Conservation (phyloP, 37 sponge, comb jelly and placozoan species). For the Aplysina aerophoba region DNA sequence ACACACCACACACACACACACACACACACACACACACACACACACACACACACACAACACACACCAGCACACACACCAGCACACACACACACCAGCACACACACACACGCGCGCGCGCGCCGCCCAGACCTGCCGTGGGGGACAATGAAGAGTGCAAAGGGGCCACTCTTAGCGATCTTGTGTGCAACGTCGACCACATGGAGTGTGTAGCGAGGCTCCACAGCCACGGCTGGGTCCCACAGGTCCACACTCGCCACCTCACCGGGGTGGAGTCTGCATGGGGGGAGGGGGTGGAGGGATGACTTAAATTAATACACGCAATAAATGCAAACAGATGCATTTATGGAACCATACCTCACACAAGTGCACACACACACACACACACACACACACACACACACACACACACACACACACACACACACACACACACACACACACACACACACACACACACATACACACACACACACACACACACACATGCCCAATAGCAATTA, state of each 20-base stretch:
- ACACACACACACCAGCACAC: background rate
- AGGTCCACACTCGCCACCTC: conserved; percentile 64
- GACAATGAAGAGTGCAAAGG: conserved; percentile 87
- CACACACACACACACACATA: too few species aligned
- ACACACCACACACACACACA: background rate
- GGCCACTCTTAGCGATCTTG: conserved; percentile 58
- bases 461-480: too few species aligned
- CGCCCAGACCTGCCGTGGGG: conserved; percentile 86
- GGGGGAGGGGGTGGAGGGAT: background rate
- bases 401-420: too few species aligned
- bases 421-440: too few species aligned
- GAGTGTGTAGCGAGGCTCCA: conserved; percentile 73
- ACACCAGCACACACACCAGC: background rate
- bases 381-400: too few species aligned
- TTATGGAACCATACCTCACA: too few species aligned
- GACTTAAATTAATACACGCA: too few species aligned
- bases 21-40: background rate
- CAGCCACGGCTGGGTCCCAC: conserved; percentile 45
- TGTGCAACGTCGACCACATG: conserved; percentile 61
- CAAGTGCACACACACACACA: too few species aligned
- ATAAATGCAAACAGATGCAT: too few species aligned
- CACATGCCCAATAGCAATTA: too few species aligned
- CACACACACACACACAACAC: background rate
- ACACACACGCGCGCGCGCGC: background rate
- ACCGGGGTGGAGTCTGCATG: conserved; percentile 51